Evolutionary conservation across 1,140 invertebrate species (phyloP), one percentile per base, ranked within the genome.

Genomic region (Gryon sp.): DNA sequence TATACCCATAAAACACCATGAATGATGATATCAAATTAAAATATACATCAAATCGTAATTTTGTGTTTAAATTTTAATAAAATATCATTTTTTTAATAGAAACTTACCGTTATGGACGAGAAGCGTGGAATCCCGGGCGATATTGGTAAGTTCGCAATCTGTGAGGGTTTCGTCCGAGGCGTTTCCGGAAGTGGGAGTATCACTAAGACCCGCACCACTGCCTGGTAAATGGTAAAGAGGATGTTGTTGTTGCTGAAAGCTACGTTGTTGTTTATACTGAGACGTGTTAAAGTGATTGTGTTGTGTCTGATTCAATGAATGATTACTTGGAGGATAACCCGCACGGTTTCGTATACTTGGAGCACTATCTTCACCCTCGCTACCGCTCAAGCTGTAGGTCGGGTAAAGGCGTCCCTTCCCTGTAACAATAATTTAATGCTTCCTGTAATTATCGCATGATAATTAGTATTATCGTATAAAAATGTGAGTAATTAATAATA

Each of bases 121-220:
- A 24, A 94, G 91, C 28, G 93, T 93, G 1, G 93, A 94, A 84
- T 94, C 93, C 76, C 93, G 91, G 38, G 93, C 93, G 66, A 94
- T 90, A 48, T 87, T 87, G 72, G 94, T 93, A 74, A 95, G 89
- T 85, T 95, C 94, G 6, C 93, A 94, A 85, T 95, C 94, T 4
- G 94, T 95, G 62, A 95, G 90, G 0, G 94, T 95, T 11, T 94
- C 94, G 92, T 95, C 93, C 30, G 93, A 94, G 12, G 92, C 93
- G 92, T 94, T 94, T 77, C 94, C 93, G 9, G 93, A 94, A 28
- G 93, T 93, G 0, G 93, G 93, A 72, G 93, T 94, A 86, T 94
- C 93, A 76, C 92, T 93, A 34, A 94, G 90, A 26, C 93, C 93
- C 45, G 91, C 91, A 7, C 86, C 87, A 78, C 89, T 90, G 78